Evolutionary conservation across 2,797 vertebrate species (phyloP).

Genomic region (Cottoperca gobio): DNA sequence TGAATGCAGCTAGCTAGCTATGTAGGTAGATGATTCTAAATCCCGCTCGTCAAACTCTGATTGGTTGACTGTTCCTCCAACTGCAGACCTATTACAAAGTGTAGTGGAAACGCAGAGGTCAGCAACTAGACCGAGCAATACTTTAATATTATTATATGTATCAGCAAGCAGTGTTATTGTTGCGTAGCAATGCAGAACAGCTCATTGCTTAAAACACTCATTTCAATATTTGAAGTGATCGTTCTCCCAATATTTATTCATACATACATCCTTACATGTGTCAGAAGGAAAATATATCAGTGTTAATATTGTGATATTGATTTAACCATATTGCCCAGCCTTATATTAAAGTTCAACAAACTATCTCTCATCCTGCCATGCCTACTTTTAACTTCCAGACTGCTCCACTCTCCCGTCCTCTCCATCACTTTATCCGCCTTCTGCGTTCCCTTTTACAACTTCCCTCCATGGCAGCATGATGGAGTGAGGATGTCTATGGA

Average conservation of each 20-base stretch:
- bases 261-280: constrained; percentile 8
- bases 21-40: background rate
- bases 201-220: background rate
- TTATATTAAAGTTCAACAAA: constrained; percentile 24
- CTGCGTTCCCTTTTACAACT: constrained; percentile 23
- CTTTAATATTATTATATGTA: background rate
- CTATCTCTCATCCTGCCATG: constrained; percentile 14
- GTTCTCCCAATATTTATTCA: background rate
- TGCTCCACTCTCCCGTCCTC: constrained; percentile 4
- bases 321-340: background rate
- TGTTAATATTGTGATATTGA: constrained; percentile 6
- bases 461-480: constrained; percentile 65
- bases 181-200: background rate
- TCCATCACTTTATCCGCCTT: constrained; percentile 26
- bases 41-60: background rate
- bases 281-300: background rate
- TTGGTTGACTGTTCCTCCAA: background rate
- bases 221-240: background rate
- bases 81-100: background rate
- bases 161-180: background rate
- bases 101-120: background rate
- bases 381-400: constrained; percentile 16
- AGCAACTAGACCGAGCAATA: background rate
- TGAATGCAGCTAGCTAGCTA: background rate
- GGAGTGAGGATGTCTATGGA: constrained; percentile 66